Conservation (phyloP, 2,113 vertebrate genomes). For the Apistogramma diplotaenia region DNA sequence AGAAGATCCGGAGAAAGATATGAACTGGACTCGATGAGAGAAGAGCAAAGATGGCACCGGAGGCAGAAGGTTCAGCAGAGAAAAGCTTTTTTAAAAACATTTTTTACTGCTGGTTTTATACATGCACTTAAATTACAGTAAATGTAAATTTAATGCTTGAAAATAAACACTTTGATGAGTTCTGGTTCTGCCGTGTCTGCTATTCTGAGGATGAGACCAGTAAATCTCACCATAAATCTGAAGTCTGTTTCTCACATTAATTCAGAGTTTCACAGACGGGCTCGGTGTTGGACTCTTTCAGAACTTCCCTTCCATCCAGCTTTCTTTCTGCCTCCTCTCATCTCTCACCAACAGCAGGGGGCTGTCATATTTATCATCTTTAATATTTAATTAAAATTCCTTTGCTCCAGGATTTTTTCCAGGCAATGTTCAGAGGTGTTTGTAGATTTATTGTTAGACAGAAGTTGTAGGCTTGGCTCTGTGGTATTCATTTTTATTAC, state of each 20-base stretch:
- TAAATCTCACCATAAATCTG: not conserved
- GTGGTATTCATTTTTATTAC: conserved; percentile 6
- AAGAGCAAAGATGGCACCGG: not conserved
- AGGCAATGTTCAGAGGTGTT: not conserved
- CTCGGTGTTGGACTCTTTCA: not conserved
- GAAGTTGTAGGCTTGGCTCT: not conserved
- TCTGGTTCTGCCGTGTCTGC: accelerated
- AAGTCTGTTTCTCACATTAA: conserved; percentile 33
- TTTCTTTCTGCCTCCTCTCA: not conserved
- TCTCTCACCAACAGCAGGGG: not conserved
- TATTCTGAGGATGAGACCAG: not conserved
- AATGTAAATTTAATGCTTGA: not conserved
- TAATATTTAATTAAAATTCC: conserved; percentile 28
- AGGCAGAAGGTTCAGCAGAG: not conserved
- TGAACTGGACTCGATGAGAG: not conserved
- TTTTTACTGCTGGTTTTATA: not conserved
- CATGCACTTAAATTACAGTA: accelerated
- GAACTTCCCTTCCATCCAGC: not conserved
- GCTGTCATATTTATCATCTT: conserved; percentile 15
- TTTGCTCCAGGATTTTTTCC: not conserved
- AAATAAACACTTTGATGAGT: too few relatives aligned
- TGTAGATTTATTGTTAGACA: conserved; percentile 5
- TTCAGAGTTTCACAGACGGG: not conserved
- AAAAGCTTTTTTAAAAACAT: not conserved
- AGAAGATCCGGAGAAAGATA: too few relatives aligned